Evolutionary conservation across 2,113 vertebrate species (phyloP).

Genomic region (Microcebus lehilahytsara): DNA sequence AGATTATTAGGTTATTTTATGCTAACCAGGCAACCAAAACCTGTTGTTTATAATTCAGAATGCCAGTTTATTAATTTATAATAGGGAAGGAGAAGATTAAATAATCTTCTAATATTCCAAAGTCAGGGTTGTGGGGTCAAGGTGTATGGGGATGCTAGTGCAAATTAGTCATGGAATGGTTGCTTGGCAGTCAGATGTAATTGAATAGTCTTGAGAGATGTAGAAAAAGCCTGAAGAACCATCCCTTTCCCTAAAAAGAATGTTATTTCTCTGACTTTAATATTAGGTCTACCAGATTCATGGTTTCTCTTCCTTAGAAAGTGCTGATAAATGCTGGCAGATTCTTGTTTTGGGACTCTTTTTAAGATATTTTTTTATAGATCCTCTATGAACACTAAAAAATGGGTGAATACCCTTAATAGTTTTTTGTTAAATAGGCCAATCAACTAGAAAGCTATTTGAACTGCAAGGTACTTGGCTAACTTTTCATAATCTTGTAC

Average conservation of each 20-base stretch:
- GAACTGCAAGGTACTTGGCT: not conserved
- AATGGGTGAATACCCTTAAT: not conserved
- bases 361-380: not conserved
- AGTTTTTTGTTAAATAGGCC: not conserved
- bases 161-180: not conserved
- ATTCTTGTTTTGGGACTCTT: not conserved
- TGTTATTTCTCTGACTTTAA: not conserved
- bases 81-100: not conserved
- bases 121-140: not conserved
- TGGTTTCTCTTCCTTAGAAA: not conserved
- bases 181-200: not conserved
- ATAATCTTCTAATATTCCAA: not conserved
- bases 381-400: not conserved
- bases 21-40: not conserved
- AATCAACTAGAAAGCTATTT: not conserved
- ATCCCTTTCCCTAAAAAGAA: not conserved
- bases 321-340: not conserved
- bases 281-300: not conserved
- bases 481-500: constrained; percentile 1
- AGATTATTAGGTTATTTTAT: constrained; percentile 11
- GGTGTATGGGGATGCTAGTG: not conserved
- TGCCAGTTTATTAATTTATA: constrained; percentile 23
- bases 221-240: not conserved
- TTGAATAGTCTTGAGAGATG: not conserved
- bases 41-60: not conserved